Conservation (phyloP, 2,113 vertebrate species). For the Orthochromis malagaraziensis region DNA sequence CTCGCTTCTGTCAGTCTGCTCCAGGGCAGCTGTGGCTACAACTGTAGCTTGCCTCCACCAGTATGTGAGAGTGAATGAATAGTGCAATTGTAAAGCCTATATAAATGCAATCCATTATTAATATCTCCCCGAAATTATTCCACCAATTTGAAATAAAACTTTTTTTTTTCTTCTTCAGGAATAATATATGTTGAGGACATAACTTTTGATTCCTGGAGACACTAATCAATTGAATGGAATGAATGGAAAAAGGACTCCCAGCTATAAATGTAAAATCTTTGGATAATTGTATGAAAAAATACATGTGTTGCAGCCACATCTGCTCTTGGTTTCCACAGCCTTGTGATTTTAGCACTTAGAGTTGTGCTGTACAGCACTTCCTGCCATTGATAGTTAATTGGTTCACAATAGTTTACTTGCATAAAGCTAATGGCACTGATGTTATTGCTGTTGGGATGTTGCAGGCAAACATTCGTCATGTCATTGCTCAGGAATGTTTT, state of each 20-base stretch:
- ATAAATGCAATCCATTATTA: accelerated
- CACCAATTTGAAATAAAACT: background rate
- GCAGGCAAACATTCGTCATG: slow-evolving; percentile 7
- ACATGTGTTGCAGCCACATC: background rate
- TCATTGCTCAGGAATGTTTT: slow-evolving; percentile 40
- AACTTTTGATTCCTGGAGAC: background rate
- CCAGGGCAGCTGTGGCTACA: background rate
- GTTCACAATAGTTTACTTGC: background rate
- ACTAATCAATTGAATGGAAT: accelerated
- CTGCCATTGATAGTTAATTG: background rate
- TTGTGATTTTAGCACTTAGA: background rate
- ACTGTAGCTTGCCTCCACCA: background rate
- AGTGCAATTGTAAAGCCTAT: background rate
- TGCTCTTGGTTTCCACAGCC: background rate
- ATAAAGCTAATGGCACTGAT: background rate
- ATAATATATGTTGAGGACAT: background rate
- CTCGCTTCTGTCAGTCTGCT: background rate
- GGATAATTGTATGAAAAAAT: background rate
- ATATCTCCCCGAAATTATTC: accelerated
- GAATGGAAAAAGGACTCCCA: background rate
- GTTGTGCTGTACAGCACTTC: background rate
- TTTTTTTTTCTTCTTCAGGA: background rate
- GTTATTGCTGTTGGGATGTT: background rate
- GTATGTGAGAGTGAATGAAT: background rate
- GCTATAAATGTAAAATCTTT: background rate